Evolutionary conservation across 2,888 invertebrate genomes (phyloP).

Genomic region (Heterodera filipjevi): DNA sequence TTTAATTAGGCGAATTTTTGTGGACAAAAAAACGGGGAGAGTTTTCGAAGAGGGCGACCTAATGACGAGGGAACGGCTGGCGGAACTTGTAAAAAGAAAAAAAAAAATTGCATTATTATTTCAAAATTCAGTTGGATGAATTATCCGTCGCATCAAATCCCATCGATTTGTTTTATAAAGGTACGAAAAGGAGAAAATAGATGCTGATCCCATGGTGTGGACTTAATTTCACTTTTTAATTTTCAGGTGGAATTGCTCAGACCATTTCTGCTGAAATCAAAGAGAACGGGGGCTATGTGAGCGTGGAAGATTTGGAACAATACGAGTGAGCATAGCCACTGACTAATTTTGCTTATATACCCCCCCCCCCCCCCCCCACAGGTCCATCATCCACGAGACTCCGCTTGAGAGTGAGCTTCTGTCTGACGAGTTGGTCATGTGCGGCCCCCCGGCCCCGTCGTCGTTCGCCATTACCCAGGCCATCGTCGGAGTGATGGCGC

Average conservation of each 20-base stretch:
- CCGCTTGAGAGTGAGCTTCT: conserved; percentile 50
- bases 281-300: conserved; percentile 54
- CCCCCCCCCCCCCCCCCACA: too few relatives aligned
- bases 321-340: conserved; percentile 49
- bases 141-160: conserved; percentile 61
- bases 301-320: conserved; percentile 53
- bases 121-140: conserved; percentile 38
- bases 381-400: conserved; percentile 49
- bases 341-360: too few relatives aligned
- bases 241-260: conserved; percentile 55
- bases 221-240: not conserved
- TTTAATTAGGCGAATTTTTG: conserved; percentile 54
- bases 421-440: conserved; percentile 73
- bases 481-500: conserved; percentile 79
- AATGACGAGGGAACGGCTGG: conserved; percentile 56
- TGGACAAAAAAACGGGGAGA: conserved; percentile 59
- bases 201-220: too few relatives aligned
- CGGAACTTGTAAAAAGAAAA: conserved; percentile 41
- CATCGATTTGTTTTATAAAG: conserved; percentile 63
- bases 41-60: conserved; percentile 65
- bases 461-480: conserved; percentile 81
- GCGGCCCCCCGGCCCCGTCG: conserved; percentile 83
- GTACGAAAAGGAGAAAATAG: conserved; percentile 30
- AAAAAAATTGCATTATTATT: not conserved
- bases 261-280: conserved; percentile 63